Evolutionary conservation across 2,888 invertebrate genomes (phyloP), one percentile per base, ranked within the genome.

Genomic region (Orthonychiurus folsomi): DNA sequence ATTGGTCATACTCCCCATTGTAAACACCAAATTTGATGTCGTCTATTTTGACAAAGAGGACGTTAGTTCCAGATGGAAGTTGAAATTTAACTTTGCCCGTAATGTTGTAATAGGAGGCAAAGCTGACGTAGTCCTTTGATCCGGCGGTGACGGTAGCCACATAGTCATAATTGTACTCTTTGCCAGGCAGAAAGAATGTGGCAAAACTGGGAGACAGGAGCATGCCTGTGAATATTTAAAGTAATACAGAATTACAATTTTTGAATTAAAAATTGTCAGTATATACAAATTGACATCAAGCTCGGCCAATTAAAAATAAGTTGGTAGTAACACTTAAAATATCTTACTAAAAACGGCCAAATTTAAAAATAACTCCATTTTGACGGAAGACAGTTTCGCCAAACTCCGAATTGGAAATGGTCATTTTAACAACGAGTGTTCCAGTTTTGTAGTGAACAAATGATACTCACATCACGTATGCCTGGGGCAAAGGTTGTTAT

Each of bases 121-220:
- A 72, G 52, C 57, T 60, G 48, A 69, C 64, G 59, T 72, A 72
- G 60, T 72, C 72, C 56, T 64, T 23, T 3, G 72, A 71, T 27
- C 72, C 72, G 50, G 71, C 70, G 23, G 54, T 48, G 26, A 69
- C 59, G 9, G 64, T 59, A 20, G 70, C 26, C 9, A 47, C 54
- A 61, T 69, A 69, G 15, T 63, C 53, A 67, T 70, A 72, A 50
- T 66, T 61, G 65, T 68, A 69, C 64, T 72, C 70, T 65, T 69
- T 68, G 20, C 72, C 72, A 60, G 66, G 61, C 23, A 65, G 63
- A 65, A 70, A 69, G 50, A 69, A 64, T 60, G 66, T 61, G 23
- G 66, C 62, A 50, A 20, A 26, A 3, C 18, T 12, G 64, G 62
- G 64, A 65, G 66, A 64, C 65, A 66, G 63, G 63, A 66, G 64